Percentiles rank a stretch among this genome's conserved stretches.
Conservation (phyloP, 2,888 invertebrate genomes). For the Rhimphoctona megacephalus region DNA sequence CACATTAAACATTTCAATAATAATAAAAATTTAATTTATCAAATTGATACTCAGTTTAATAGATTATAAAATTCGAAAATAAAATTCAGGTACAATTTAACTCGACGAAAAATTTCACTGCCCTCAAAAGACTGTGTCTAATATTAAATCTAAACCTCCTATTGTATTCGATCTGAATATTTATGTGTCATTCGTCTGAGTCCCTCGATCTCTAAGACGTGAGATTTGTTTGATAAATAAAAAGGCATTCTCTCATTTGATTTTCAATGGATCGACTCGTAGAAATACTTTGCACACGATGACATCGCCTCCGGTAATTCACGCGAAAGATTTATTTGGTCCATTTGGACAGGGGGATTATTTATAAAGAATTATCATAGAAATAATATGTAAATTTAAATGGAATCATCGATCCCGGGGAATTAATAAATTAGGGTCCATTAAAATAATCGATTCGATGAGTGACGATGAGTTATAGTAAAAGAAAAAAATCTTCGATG, state of each 20-base stretch:
- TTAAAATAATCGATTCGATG: constrained; percentile 23
- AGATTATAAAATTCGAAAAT: not conserved
- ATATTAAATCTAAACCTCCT: not conserved
- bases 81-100: not conserved
- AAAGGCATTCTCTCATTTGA: constrained; percentile 19
- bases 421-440: constrained; percentile 14
- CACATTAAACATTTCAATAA: constrained; percentile 17
- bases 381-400: not conserved
- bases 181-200: constrained; percentile 26
- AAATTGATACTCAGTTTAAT: not conserved
- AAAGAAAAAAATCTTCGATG: not conserved
- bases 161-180: constrained; percentile 23
- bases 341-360: not conserved
- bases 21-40: not conserved
- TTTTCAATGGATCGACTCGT: constrained; percentile 19
- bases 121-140: not conserved
- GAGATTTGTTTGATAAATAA: constrained; percentile 9
- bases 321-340: constrained; percentile 20
- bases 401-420: not conserved
- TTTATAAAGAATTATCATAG: constrained; percentile 11
- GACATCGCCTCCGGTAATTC: constrained; percentile 23
- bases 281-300: constrained; percentile 5
- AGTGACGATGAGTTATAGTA: constrained; percentile 3
- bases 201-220: not conserved
- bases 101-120: not conserved